Base-by-base conservation (phyloP, 2,888 invertebrate genomes). In the Neuroscelio doddi region DNA sequence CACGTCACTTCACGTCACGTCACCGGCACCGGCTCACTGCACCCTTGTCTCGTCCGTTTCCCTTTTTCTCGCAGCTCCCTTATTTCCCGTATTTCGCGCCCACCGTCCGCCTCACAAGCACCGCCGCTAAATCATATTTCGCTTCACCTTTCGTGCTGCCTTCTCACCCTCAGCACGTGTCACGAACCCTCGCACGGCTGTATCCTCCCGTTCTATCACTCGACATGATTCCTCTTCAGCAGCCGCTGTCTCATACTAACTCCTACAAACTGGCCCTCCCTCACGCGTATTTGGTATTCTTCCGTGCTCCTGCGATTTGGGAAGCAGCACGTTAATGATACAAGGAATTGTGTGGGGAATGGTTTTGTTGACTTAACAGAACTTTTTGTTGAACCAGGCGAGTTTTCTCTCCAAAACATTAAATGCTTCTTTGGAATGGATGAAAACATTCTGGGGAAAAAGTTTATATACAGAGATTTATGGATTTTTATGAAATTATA, bases 1-100 rank as follows among this genome's bases (percentile, higher is more conserved):
- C 78, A 62, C 74, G 75, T 77, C 74, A 72, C 73, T 69, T 69
- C 68, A 66, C 72, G 69, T 67, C 73, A 71, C 73, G 66, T 68
- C 72, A 70, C 57, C 50, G 16, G 12, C 66, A 45, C 58, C 27
- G 17, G 15, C 32, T 61, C 53, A 56, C 64, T 41, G 64, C 71
- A 64, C 72, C 46, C 59, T 42, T 21, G 66, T 75, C 70, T 67
- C 67, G 32, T 56, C 12, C 51, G 68, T 66, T 72, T 58, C 70
- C 68, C 72, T 46, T 56, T 50, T 56, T 42, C 41, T 41, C 61
- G 39, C 27, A 34, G 47, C 49, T 17, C 24, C 38, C 32, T 17
- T 8, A 17, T 38, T 7, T 12, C 29, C 47, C 46, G 10, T 38
- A 42, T 38, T 59, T 47, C 51, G 44, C 26, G 29, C 57, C 42